phyloP scores from a whole-genome alignment of 2,113 vertebrate species.

The Atractosteus spatula region DNA sequence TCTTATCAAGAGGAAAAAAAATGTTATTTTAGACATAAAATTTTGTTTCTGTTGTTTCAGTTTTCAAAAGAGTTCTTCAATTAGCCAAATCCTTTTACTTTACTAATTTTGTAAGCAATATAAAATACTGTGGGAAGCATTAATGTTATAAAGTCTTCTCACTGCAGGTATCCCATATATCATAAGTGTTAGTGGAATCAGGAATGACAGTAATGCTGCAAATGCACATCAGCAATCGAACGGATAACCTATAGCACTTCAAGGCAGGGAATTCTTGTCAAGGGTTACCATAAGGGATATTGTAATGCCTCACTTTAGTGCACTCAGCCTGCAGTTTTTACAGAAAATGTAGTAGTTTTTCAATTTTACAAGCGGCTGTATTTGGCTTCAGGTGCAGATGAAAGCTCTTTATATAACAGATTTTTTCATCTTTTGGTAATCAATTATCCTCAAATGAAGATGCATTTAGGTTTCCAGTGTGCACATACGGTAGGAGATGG shows the following conservation, averaged over 20 bases:
- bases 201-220: no score
- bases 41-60: no score
- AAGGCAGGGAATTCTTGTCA: not conserved
- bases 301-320: constrained; percentile 1
- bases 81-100: no score
- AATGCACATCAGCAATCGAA: no score
- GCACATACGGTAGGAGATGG: not conserved
- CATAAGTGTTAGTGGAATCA: no score
- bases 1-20: no score
- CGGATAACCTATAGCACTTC: not conserved
- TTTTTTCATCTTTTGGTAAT: not conserved
- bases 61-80: no score
- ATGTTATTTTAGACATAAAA: no score
- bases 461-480: not conserved
- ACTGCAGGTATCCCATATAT: no score
- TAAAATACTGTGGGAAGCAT: no score
- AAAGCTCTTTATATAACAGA: constrained; percentile 12
- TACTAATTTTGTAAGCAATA: no score
- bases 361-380: not conserved
- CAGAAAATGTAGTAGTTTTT: constrained; percentile 8
- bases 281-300: constrained; percentile 3
- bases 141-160: no score
- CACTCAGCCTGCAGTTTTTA: constrained; percentile 7
- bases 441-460: not conserved
- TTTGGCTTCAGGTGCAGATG: not conserved